Evolutionary conservation across 2,113 vertebrate genomes (phyloP), one percentile per base, ranked within the genome.

Genomic region (Chrysochloris asiatica): DNA sequence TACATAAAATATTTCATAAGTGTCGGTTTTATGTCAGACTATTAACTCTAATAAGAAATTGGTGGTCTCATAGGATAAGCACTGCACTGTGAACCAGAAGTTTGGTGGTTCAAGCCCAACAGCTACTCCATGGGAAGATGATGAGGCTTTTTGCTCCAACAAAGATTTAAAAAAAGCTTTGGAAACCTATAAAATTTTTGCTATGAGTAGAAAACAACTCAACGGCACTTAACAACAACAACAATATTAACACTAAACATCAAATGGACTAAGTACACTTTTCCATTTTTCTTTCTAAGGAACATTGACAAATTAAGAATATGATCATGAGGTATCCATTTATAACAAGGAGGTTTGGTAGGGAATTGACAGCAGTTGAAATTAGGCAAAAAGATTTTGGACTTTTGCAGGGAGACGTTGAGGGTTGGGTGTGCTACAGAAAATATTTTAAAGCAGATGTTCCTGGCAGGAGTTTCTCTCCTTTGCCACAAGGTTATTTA

Each of bases 341-440:
- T n/a, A n/a, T 8, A 82, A 28, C 9, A 36, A 21, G 50, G 1
- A n/a, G 7, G 8, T 36, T 24, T 11, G 28, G 4, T 16, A n/a
- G 41, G 5, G 22, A 78, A 45, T 0, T 10, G n/a, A 2, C 4
- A 21, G 2, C 16, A 52, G 14, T 36, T 41, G 75, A 50, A 50
- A 78, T 61, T 14, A 43, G 2, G 9, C 30, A 80, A n/a, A n/a
- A n/a, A n/a, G 4, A 22, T 21, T 80, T 12, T 17, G 28, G 26
- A 30, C 10, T 36, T 76, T 12, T 61, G 1, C 12, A 17, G 36
- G n/a, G 50, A 45, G 24, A 50, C 22, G 3, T 14, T 16, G 19
- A 28, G 16, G 19, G 11, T 0, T 22, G 2, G 2, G 16, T 21
- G 6, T 43, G 1, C 17, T 22, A 4, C 10, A 17, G 9, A 76